phyloP scores from a whole-genome alignment of 2,888 invertebrate genomes.

The Erebia palarica region DNA sequence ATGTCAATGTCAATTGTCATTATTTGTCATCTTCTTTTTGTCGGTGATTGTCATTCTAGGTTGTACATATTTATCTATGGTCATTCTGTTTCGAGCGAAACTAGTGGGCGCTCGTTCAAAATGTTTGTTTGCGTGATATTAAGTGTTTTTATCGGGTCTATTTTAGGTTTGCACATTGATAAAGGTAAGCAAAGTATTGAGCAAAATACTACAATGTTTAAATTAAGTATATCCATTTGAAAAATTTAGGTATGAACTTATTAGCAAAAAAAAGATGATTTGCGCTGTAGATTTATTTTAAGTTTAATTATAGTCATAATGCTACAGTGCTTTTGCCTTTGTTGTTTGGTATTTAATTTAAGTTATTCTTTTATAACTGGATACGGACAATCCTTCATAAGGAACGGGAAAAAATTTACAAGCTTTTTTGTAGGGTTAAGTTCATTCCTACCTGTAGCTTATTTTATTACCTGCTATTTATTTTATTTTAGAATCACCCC shows the following conservation, averaged over 20 bases:
- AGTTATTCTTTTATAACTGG: neutral
- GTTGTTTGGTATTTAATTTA: neutral
- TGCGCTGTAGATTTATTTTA: neutral
- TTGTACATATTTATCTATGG: too few species aligned
- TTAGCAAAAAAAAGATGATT: neutral
- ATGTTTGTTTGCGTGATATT: conserved; percentile 54
- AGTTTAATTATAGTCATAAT: neutral
- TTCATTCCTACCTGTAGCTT: neutral
- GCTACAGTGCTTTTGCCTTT: neutral
- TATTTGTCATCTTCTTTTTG: too few species aligned
- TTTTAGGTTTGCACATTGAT: conserved; percentile 53
- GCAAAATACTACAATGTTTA: neutral
- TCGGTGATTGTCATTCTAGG: too few species aligned
- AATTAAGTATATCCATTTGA: neutral
- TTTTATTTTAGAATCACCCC: conserved; percentile 64
- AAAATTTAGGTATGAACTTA: neutral
- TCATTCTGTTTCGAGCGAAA: conserved; percentile 31
- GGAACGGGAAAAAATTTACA: too few species aligned
- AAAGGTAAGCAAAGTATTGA: conserved; percentile 57
- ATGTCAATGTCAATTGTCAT: conserved; percentile 47
- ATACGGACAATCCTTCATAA: neutral
- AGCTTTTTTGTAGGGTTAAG: too few species aligned
- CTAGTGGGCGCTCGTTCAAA: conserved; percentile 46
- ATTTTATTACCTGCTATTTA: neutral
- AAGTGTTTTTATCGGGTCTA: conserved; percentile 56